A percentile compares a stretch with the other conserved stretches of the same genome.
Evolutionary conservation across 2,888 invertebrate species (phyloP).

Genomic region (Agriopis aurantiaria): DNA sequence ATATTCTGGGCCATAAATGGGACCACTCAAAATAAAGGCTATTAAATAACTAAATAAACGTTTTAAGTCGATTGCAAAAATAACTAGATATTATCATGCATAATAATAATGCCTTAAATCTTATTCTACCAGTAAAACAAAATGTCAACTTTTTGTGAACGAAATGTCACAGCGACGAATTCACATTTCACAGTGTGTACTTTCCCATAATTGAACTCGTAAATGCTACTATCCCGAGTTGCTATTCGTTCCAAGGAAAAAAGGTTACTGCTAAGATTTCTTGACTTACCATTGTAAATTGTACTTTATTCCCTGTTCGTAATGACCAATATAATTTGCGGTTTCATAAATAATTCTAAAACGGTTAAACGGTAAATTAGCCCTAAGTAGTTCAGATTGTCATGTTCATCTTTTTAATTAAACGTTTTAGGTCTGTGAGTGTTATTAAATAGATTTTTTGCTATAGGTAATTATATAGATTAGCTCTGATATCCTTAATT

Average conservation of each 20-base stretch:
- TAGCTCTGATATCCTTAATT: background rate
- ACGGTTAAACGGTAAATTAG: constrained; percentile 20
- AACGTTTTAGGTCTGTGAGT: background rate
- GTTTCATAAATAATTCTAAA: constrained; percentile 1
- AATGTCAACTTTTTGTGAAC: background rate
- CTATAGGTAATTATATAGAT: constrained; percentile 1
- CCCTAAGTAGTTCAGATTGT: constrained; percentile 22
- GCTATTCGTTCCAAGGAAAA: constrained; percentile 23
- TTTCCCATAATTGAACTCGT: constrained; percentile 15
- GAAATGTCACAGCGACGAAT: background rate
- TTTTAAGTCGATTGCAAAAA: too few species aligned
- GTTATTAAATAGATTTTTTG: constrained; percentile 11
- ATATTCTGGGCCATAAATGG: too few species aligned
- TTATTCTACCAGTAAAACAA: background rate
- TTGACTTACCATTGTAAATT: background rate
- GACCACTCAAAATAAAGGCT: too few species aligned
- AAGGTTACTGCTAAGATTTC: constrained; percentile 14
- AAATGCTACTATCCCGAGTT: constrained; percentile 17
- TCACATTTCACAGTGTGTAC: background rate
- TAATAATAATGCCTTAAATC: too few species aligned
- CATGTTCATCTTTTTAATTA: constrained; percentile 26
- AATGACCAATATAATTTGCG: background rate
- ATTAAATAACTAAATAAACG: too few species aligned
- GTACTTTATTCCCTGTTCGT: background rate
- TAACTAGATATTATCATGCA: too few species aligned